Percentiles rank a stretch among this genome's conserved stretches.
Evolutionary conservation across 2,888 invertebrate genomes (phyloP).

Genomic region (Chaitophorus viminalis): DNA sequence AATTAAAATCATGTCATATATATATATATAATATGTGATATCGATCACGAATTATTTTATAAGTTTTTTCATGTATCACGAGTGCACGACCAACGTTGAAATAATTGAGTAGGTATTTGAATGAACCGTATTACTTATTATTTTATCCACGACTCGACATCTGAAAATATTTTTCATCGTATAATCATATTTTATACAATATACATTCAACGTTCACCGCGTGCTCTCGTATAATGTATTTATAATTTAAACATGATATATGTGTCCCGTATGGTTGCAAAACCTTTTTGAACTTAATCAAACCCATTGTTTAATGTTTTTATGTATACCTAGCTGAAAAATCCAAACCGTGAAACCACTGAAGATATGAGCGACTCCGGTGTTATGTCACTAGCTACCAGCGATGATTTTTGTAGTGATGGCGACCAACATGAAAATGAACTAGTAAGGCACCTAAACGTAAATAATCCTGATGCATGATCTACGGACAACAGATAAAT

Average conservation of each 20-base stretch:
- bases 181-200: neutral
- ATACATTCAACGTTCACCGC: neutral
- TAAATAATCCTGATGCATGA: neutral
- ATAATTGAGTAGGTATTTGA: neutral
- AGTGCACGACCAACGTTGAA: neutral
- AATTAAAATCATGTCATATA: neutral
- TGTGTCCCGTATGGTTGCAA: neutral
- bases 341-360: slow-evolving; percentile 64
- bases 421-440: slow-evolving; percentile 65
- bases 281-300: neutral
- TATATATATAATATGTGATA: too few relatives aligned
- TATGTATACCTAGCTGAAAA: slow-evolving; percentile 63
- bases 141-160: neutral
- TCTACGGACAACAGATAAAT: neutral
- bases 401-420: slow-evolving; percentile 65
- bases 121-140: neutral
- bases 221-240: neutral
- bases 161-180: neutral
- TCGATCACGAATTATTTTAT: too few relatives aligned
- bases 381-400: slow-evolving; percentile 66
- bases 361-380: slow-evolving; percentile 66
- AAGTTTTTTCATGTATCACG: too few relatives aligned
- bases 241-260: neutral
- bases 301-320: slow-evolving; percentile 35
- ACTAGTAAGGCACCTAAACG: slow-evolving; percentile 63